Conservation (phyloP, 2,797 vertebrate species). For the Scolopax rusticola region DNA sequence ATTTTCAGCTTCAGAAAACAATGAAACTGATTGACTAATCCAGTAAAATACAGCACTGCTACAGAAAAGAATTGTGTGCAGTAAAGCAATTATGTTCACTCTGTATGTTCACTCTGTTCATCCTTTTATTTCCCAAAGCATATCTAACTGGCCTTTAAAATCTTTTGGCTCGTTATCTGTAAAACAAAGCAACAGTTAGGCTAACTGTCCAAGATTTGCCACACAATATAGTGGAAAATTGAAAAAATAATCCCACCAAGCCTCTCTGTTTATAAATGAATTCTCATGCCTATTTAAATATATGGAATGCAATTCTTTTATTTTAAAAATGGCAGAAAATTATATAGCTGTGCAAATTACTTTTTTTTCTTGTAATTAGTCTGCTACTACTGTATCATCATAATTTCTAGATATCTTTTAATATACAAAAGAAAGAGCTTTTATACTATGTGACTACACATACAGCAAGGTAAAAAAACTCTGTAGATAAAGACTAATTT, state of each 20-base stretch:
- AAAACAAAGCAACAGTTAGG: neutral
- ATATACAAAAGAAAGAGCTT: neutral
- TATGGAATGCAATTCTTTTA: neutral
- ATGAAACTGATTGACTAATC: conserved; percentile 43
- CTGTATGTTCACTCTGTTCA: conserved; percentile 13
- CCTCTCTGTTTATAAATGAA: neutral
- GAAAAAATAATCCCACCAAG: neutral
- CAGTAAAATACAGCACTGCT: conserved; percentile 26
- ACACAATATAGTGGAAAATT: neutral
- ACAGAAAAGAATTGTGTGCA: conserved; percentile 22
- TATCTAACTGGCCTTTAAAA: conserved; percentile 52
- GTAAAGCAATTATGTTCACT: neutral
- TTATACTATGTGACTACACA: neutral
- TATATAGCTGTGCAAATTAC: neutral
- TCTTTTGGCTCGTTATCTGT: conserved; percentile 24
- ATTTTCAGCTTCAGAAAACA: conserved; percentile 23
- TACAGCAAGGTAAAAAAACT: neutral
- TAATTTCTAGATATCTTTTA: neutral
- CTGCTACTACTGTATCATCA: neutral
- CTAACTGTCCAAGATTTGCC: neutral
- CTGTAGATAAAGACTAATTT: neutral
- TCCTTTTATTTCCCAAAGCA: conserved; percentile 17
- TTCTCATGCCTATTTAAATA: neutral
- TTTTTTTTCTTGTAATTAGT: neutral
- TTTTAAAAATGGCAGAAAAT: neutral